Evolutionary conservation across 2,888 invertebrate genomes (phyloP), one percentile per base, ranked within the genome.

Genomic region (Brachynemurus nebulosus): DNA sequence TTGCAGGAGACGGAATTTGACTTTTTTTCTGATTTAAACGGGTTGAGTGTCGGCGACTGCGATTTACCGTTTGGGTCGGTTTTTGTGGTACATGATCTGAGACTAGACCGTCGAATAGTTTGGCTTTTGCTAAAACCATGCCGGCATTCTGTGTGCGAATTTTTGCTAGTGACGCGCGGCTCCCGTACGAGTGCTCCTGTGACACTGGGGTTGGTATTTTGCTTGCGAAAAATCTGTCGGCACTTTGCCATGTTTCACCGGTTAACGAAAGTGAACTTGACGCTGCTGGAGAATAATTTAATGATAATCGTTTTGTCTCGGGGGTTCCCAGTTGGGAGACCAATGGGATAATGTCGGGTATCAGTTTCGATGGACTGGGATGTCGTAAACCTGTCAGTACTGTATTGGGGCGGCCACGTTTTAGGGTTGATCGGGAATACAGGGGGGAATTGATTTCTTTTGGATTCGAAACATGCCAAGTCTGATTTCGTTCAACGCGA

Each of bases 111-210:
- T 85, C 80, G 55, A 85, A 86, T 18, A 85, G 64, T 58, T 77
- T 80, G 0, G 84, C 83, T 65, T 83, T 85, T 2, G 82, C 84
- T 46, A 83, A 64, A 1, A 86, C 86, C 67, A 83, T 84, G 6
- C 86, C 86, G 5, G 81, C 83, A 59, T 86, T 86, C 60, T 82
- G 80, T 39, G 72, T 69, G 19, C 83, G 68, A 21, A 86, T 57
- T 53, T 78, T 77, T 16, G 80, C 81, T 9, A 86, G 74, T 0
- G 85, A 85, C 0, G 80, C 79, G 46, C 85, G 69, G 1, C 78
- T 77, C 7, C 9, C 30, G 14, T 12, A 12, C 6, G 30, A 2
- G 14, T 30, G n/a, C 5, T 30, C 30, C 4, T 5, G n/a, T 4
- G 30, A 11, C 14, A n/a, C 14, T 8, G 70, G 69, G 1, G 75